Base-by-base conservation (phyloP, 2,797 vertebrate species). In the Oreonectes daqikongensis region DNA sequence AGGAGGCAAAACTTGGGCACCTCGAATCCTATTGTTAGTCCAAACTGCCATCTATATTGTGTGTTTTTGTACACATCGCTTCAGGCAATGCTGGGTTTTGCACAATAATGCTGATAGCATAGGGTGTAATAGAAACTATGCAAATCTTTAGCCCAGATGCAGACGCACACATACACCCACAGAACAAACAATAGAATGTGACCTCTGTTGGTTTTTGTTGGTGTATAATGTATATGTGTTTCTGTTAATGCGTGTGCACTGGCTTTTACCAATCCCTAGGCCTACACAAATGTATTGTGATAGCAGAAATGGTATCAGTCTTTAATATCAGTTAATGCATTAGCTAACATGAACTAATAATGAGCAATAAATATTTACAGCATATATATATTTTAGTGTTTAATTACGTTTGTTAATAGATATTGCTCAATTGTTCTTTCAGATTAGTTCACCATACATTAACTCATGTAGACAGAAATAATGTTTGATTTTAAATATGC, bases 71-170 rank as follows among this genome's bases (percentile, higher is more conserved):
- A 42, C 35, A 60, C 30, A 76, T 38, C 32, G 44, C 74, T 55
- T 77, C 55, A 52, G 74, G 74, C 74, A 60, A 18, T 52, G 30
- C 10, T 61, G 52, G 65, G 74, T 90, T 91, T 90, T 89, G 90
- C 89, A 91, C 87, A 91, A 87, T 90, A 90, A 92, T 91, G 89
- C 89, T 90, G 91, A 92, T 91, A 89, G 90, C 90, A 86, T 87
- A 82, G 90, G 87, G 89, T 90, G 89, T 90, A 87, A 90, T 90
- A 17, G 15, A 30, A 30, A 59, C 22, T 30, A 59, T 59, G 92
- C 88, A 91, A 91, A 91, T 92, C 88, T 91, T 86, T 87, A 89
- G 26, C 77, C 57, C 83, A 84, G 68, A 59, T 55, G 53, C 26
- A 28, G 14, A 28, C 55, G 5, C 24, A 55, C 53, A 26, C 24